Base-by-base conservation (phyloP, 1,140 invertebrate genomes). In the Portunus trituberculatus region DNA sequence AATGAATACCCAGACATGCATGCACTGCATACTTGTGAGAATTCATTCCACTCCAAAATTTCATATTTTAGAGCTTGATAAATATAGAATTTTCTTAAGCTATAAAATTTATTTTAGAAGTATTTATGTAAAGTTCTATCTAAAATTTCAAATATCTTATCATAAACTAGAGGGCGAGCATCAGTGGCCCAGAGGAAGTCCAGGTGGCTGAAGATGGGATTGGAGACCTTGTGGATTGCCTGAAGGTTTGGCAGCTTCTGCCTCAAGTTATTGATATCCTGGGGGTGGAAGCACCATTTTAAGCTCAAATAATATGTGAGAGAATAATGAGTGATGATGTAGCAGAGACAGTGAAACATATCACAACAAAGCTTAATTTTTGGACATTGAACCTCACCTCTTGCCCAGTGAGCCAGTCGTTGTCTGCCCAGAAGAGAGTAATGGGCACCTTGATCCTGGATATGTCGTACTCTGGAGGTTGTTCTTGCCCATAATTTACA, bases 351-450 rank as follows among this genome's bases (percentile, higher is more conserved):
- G 16, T 59, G 52, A 59, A 59, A 59, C 16, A 0, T 59, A 59
- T 2, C 52, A 59, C 52, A 12, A 14, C 10, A 59, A 59, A 59
- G n/a, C n/a, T n/a, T n/a, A n/a, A n/a, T n/a, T n/a, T n/a, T n/a
- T n/a, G n/a, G n/a, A n/a, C n/a, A n/a, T n/a, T n/a, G n/a, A n/a
- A 8, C 67, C 94, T 32, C 92, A 95, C 96, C 31, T 93, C 31
- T 0, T 95, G 84, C 52, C 96, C 97, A n/a, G 97, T 97, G 25
- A 98, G 96, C 59, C 97, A 97, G 96, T 98, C 98, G 89, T 97
- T 97, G 12, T 97, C 95, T 14, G 97, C 97, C 96, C 98, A 98
- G 96, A 98, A 97, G 2, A 98, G 96, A 89, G 97, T 97, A 16
- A 98, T 97, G 0, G 97, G 97, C 52, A 97, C 96, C 4, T 97